Evolutionary conservation across 2,888 invertebrate genomes (phyloP), one percentile per base, ranked within the genome.

Genomic region (Protophormia terraenovae): DNA sequence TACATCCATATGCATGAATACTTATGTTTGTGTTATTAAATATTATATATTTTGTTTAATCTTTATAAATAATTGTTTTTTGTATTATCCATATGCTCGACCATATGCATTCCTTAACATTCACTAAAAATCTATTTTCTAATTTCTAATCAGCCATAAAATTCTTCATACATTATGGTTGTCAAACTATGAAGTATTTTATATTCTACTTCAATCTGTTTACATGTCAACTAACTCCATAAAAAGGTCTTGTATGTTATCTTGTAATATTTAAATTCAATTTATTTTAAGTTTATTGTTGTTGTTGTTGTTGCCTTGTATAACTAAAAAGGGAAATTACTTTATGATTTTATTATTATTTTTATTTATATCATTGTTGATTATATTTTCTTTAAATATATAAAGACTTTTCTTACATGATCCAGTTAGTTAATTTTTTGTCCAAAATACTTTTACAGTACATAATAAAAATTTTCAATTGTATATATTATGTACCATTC

Each of bases 311-410:
- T 64, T 71, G 32, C 38, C 16, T 29, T 66, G 41, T 41, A 12
- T 35, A 64, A 66, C 69, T 78, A 22, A 76, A 58, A 83, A 62
- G 66, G 89, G 88, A 90, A 89, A 90, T 90, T 89, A 88, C 88
- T 89, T 89, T 89, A 88, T 89, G 89, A 90, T 90, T 89, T 87
- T 88, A 87, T 89, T 90, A 89, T 80, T 79, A 32, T 58, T 75
- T 22, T 35, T 35, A 32, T 24, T 45, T 27, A 4, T 16, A 66
- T 10, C 1, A 27, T 27, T 16, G 45, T 27, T 64, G 24, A 38
- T 22, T 22, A 38, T 19, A 24, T n/a, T 3, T 27, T 69, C 8
- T 22, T 3, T 32, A 29, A 32, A 67, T 29, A 5, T 62, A 22
- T 62, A 14, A 27, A 55, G 29, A 8, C 14, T 58, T 47, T 19